Evolutionary conservation across 2,797 vertebrate genomes (phyloP), one percentile per base, ranked within the genome.

Genomic region (Hippopotamyrus pictus): DNA sequence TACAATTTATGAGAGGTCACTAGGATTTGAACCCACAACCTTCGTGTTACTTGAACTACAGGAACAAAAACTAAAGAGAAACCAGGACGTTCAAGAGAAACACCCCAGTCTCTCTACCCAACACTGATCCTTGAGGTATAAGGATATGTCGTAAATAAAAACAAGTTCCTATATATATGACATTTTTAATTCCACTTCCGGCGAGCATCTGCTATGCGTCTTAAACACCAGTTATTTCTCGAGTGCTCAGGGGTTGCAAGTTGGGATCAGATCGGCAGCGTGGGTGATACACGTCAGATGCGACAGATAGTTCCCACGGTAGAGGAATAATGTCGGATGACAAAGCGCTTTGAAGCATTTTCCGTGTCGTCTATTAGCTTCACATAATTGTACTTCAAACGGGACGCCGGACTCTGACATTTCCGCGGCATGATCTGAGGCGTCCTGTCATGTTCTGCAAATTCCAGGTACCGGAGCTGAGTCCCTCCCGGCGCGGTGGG

Each of bases 371-470:
- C 50, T 82, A 59, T 48, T 83, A 59, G 41, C 37, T 44, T 44
- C 33, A 46, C 50, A 53, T 37, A 46, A 59, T 57, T 84, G 79
- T 53, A 84, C 41, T 46, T 89, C 53, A 57, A 33, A 22, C n/a
- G 25, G 14, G 54, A 51, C 53, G 53, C 53, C 41, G 88, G 41
- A 83, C 76, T 83, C 3, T 46, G 88, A 89, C 88, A 83, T 89
- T 84, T 88, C 69, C n/a, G 3, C 17, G 19, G 65, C 29, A 9
- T 7, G 44, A 79, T 54, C 46, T 46, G 44, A 57, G 25, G 59
- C 14, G 46, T 41, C n/a, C 87, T 88, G 44, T 57, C 37, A 25
- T 54, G 37, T 82, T 73, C 73, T 50, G 9, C 57, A 25, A n/a
- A 79, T 76, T 73, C 3, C 6, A 41, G 54, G 88, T 88, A 33